Evolutionary conservation across 2,888 invertebrate species (phyloP).

Genomic region (Xestia ashworthii): DNA sequence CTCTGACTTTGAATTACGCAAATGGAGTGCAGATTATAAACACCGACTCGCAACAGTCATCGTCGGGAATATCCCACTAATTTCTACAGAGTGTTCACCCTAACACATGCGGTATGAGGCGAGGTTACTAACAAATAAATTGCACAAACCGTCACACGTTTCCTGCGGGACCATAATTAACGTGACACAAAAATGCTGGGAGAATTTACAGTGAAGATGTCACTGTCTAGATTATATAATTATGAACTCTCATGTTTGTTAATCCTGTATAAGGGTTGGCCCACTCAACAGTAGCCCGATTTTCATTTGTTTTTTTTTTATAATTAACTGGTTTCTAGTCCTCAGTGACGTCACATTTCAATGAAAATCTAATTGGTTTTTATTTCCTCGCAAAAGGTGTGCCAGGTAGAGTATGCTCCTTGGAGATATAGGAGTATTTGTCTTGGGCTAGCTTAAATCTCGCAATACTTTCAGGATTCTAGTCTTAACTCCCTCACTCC

Average conservation of each 20-base stretch:
- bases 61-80: slow-evolving; percentile 63
- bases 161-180: slow-evolving; percentile 77
- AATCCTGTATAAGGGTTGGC: slow-evolving; percentile 7
- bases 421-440: neutral
- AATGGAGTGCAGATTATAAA: neutral
- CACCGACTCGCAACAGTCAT: neutral
- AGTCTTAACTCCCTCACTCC: neutral
- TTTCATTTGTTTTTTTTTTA: neutral
- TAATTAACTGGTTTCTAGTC: too few species aligned
- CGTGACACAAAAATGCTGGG: slow-evolving; percentile 75
- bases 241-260: slow-evolving; percentile 27
- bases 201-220: slow-evolving; percentile 53
- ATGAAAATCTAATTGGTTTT: neutral
- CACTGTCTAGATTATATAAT: slow-evolving; percentile 42
- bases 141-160: slow-evolving; percentile 70
- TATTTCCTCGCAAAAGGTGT: neutral
- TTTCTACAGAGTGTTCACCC: slow-evolving; percentile 63
- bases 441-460: neutral
- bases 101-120: slow-evolving; percentile 57
- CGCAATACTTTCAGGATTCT: neutral
- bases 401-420: neutral
- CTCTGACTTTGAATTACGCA: neutral
- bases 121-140: slow-evolving; percentile 72
- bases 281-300: neutral
- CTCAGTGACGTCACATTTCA: neutral